phyloP scores from a whole-genome alignment of 2,797 vertebrate genomes.

The Channallabes apus region DNA sequence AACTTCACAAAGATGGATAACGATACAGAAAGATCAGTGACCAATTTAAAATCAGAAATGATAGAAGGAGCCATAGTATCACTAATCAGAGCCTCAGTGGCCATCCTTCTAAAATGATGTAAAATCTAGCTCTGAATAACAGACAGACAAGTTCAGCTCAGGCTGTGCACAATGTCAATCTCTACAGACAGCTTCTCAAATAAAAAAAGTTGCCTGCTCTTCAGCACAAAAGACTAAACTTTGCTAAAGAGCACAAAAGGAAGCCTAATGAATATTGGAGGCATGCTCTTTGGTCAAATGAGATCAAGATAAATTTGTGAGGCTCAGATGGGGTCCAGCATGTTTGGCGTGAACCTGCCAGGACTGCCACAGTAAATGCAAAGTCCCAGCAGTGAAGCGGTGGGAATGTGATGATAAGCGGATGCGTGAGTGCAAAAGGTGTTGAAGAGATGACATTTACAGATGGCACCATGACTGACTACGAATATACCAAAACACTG shows the following conservation, averaged over 20 bases:
- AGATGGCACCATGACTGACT: background rate
- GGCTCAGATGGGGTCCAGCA: background rate
- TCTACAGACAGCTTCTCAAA: background rate
- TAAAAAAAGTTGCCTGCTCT: background rate
- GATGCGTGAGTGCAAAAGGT: background rate
- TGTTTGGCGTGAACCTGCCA: slow-evolving; percentile 2
- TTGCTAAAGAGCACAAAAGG: background rate
- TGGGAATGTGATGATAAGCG: background rate
- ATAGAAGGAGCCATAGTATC: no score
- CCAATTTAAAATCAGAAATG: no score
- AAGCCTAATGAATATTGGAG: background rate
- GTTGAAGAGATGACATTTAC: background rate
- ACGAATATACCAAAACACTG: background rate
- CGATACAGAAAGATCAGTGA: no score
- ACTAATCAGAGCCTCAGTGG: no score
- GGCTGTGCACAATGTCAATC: background rate
- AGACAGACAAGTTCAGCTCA: no score
- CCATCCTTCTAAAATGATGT: no score
- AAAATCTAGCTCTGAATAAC: no score
- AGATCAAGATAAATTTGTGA: no score
- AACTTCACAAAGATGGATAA: no score
- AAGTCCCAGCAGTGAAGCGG: background rate
- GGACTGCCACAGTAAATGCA: background rate
- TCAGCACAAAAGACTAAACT: background rate
- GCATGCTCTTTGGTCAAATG: background rate